A percentile compares a stretch with the other conserved stretches of the same genome.
These are phyloP conservation scores for Cantharis lateralis DNA, from an alignment of 2,888 invertebrate genomes.

Conservation along the genomic window DNA sequence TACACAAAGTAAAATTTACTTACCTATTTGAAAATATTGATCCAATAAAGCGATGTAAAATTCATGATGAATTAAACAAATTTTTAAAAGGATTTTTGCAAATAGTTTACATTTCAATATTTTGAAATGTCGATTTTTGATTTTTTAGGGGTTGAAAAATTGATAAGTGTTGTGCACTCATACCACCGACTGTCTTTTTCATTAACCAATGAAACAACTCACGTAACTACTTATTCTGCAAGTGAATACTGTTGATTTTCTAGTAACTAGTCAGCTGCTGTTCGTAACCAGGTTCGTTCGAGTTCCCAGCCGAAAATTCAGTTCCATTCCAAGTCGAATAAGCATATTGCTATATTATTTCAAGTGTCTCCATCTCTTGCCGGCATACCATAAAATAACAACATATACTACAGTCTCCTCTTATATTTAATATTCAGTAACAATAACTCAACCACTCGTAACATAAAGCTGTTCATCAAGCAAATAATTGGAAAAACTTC, in stretches of 20 bases:
- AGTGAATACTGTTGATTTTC: background rate
- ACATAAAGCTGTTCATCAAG: background rate
- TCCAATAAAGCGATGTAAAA: slow-evolving; percentile 23
- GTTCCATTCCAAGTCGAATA: slow-evolving; percentile 6
- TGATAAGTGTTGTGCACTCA: slow-evolving; percentile 9
- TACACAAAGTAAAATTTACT: slow-evolving; percentile 13
- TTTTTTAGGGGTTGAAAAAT: slow-evolving; percentile 1
- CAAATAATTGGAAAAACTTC: background rate
- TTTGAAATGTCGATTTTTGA: background rate
- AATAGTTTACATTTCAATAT: slow-evolving; percentile 19
- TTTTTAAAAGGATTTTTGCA: background rate
- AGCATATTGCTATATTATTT: background rate
- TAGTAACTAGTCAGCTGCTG: slow-evolving; percentile 11
- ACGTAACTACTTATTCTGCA: background rate
- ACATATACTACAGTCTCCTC: background rate
- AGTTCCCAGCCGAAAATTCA: slow-evolving; percentile 17
- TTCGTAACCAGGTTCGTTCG: slow-evolving; percentile 9
- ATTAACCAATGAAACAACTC: background rate
- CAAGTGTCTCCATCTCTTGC: background rate
- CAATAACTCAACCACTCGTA: background rate
- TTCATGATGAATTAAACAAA: slow-evolving; percentile 24
- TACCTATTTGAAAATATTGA: slow-evolving; percentile 37
- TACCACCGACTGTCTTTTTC: slow-evolving; percentile 1
- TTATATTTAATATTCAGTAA: background rate
- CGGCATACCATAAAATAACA: background rate